Conservation (phyloP, 2,797 vertebrate species). For the Pithecia hirsuta region DNA sequence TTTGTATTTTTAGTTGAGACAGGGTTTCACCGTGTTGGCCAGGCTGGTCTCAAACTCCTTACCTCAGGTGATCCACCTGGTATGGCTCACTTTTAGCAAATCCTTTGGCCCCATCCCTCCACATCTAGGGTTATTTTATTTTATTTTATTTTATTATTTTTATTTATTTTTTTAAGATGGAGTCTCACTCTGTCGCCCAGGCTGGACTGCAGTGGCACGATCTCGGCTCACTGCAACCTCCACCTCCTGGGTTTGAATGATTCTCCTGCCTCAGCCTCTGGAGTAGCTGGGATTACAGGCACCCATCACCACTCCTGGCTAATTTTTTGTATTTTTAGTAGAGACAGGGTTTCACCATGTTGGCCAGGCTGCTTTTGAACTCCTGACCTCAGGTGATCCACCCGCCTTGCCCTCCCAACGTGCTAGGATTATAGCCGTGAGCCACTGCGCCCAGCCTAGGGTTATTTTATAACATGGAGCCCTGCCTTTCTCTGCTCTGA, state of each 20-base stretch:
- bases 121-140: neutral
- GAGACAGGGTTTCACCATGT: neutral
- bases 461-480: neutral
- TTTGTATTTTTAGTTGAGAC: too few relatives aligned
- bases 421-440: neutral
- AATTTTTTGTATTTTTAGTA: neutral
- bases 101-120: neutral
- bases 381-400: neutral
- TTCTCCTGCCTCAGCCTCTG: neutral
- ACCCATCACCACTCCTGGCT: neutral
- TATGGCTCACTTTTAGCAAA: neutral
- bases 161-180: neutral
- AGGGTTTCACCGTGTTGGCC: too few relatives aligned
- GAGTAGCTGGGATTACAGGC: neutral
- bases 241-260: neutral
- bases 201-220: accelerated
- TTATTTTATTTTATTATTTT: neutral
- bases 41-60: too few relatives aligned
- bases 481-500: neutral
- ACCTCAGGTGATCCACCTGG: neutral
- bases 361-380: neutral
- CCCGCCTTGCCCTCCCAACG: neutral
- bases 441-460: accelerated
- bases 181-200: neutral
- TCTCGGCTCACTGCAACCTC: neutral